A percentile compares a stretch with the other conserved stretches of the same genome.
These are phyloP conservation scores for Cremastobaeus sp. DNA, from an alignment of 2,888 invertebrate genomes.

Conservation along the genomic window DNA sequence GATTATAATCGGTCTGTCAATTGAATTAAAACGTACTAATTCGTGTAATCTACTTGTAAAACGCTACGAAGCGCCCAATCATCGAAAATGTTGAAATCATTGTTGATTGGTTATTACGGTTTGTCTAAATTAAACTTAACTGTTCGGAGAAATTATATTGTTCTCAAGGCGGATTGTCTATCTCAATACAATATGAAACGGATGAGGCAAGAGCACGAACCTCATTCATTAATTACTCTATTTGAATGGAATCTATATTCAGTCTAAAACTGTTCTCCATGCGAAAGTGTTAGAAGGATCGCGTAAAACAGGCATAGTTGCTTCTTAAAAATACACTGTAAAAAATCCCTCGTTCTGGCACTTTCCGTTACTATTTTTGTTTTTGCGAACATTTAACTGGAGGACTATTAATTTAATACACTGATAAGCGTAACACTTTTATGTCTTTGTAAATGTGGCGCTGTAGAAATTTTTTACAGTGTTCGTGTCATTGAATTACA, in stretches of 20 bases:
- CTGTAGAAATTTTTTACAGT: too few relatives aligned
- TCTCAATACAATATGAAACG: conserved; percentile 29
- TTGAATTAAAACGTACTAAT: too few relatives aligned
- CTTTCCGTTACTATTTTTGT: too few relatives aligned
- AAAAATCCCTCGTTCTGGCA: too few relatives aligned
- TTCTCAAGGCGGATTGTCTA: conserved; percentile 49
- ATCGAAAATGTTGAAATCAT: conserved; percentile 3
- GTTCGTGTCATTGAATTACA: too few relatives aligned
- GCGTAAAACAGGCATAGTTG: conserved; percentile 19
- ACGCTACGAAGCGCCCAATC: conserved; percentile 17
- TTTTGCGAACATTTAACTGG: not conserved
- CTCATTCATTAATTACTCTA: conserved; percentile 33
- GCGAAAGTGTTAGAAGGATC: conserved; percentile 32
- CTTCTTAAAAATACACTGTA: too few relatives aligned
- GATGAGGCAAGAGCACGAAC: conserved; percentile 20
- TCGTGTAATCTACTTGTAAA: too few relatives aligned
- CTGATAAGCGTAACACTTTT: too few relatives aligned
- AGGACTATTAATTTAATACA: too few relatives aligned
- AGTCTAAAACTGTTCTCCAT: conserved; percentile 50
- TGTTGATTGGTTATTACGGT: not conserved
- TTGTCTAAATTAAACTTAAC: conserved; percentile 19
- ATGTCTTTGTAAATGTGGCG: too few relatives aligned
- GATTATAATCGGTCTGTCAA: too few relatives aligned
- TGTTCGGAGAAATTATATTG: conserved; percentile 24
- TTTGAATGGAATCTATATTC: conserved; percentile 40